Percentiles rank a stretch among this genome's conserved stretches.
phyloP scores from a whole-genome alignment of 2,113 vertebrate species.

The Lucifuga dentata region DNA sequence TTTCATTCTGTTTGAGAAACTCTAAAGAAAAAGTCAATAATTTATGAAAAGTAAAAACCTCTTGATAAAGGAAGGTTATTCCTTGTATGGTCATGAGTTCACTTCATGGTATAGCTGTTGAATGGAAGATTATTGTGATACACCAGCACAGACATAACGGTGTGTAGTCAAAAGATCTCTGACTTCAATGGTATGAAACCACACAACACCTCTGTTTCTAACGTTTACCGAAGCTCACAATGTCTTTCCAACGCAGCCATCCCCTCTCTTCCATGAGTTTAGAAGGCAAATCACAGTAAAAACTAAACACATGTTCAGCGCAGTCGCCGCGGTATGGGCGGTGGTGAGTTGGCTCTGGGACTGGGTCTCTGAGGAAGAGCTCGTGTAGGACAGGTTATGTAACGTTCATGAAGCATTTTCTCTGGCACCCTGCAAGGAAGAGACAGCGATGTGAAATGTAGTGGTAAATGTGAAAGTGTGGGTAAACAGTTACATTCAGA shows the following conservation, averaged over 20 bases:
- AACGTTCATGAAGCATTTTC: slow-evolving; percentile 71
- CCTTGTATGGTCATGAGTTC: too few relatives aligned
- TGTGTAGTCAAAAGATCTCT: too few relatives aligned
- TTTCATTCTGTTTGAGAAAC: too few relatives aligned
- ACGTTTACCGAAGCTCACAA: slow-evolving; percentile 4
- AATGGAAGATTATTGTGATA: too few relatives aligned
- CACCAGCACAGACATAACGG: too few relatives aligned
- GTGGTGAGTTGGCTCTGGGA: slow-evolving; percentile 46
- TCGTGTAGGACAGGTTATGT: slow-evolving; percentile 73
- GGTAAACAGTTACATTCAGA: background rate
- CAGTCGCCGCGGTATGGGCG: slow-evolving; percentile 66
- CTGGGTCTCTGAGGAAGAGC: slow-evolving; percentile 62
- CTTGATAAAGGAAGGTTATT: too few relatives aligned
- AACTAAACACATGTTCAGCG: slow-evolving; percentile 52
- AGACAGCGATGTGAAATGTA: background rate
- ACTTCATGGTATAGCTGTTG: too few relatives aligned
- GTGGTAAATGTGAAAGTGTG: background rate
- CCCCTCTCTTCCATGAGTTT: background rate
- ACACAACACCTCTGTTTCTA: background rate
- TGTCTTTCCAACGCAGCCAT: background rate
- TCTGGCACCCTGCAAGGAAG: slow-evolving; percentile 69
- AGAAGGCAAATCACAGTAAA: background rate
- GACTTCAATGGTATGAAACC: too few relatives aligned
- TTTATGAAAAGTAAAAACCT: too few relatives aligned
- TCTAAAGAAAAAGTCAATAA: too few relatives aligned